Evolutionary conservation across 2,888 invertebrate genomes (phyloP).

Genomic region (Pristionchus arcanus): DNA sequence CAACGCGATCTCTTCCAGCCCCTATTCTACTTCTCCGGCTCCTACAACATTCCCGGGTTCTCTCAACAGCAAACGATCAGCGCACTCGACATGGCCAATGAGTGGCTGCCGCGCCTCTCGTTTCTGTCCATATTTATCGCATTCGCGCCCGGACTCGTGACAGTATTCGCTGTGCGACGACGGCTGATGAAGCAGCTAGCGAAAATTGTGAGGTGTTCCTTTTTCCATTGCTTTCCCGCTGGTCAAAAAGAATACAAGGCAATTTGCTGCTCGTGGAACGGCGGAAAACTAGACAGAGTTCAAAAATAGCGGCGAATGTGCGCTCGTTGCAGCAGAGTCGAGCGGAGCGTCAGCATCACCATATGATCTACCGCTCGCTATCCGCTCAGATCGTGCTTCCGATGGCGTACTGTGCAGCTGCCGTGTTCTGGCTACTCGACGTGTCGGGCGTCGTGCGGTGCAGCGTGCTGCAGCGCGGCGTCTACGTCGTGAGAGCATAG

Average conservation of each 20-base stretch:
- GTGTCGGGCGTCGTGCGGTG: not conserved
- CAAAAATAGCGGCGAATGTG: not conserved
- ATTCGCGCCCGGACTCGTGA: not conserved
- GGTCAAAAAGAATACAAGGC: not conserved
- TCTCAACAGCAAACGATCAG: not conserved
- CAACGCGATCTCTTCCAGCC: not conserved
- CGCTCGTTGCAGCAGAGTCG: not conserved
- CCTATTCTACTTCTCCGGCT: not conserved
- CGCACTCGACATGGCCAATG: not conserved
- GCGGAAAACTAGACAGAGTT: too few relatives aligned
- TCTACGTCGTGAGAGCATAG: not conserved
- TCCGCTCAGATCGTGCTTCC: not conserved
- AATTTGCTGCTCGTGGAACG: not conserved
- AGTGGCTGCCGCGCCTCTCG: not conserved
- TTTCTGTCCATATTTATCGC: not conserved
- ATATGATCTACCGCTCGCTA: not conserved
- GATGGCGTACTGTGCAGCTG: not conserved
- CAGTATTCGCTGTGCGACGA: not conserved
- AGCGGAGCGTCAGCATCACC: not conserved
- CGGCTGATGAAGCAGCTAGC: not conserved
- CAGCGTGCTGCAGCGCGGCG: not conserved
- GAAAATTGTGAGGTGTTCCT: not conserved
- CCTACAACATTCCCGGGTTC: not conserved
- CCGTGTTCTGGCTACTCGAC: not conserved
- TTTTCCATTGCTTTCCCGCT: not conserved